Conservation (phyloP, 2,888 invertebrate genomes). For the Drosophila pseudotalamancana region DNA sequence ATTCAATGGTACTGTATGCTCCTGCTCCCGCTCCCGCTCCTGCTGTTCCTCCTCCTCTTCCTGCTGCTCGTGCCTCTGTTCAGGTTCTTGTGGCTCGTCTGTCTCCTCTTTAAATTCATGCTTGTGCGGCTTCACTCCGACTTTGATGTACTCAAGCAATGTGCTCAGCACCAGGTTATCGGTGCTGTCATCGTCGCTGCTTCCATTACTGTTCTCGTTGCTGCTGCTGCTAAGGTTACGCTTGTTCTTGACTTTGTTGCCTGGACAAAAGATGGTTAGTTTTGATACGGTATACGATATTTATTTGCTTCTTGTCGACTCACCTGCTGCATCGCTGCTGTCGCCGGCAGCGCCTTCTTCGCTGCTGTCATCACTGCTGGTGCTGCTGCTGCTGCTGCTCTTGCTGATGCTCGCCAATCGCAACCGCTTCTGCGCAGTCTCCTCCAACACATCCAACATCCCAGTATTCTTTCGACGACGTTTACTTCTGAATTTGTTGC, state of each 20-base stretch:
- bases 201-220: slow-evolving; percentile 27
- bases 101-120: slow-evolving; percentile 25
- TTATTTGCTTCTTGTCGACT: background rate
- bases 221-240: slow-evolving; percentile 12
- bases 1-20: background rate
- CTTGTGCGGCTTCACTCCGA: slow-evolving; percentile 50
- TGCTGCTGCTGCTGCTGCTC: slow-evolving; percentile 20
- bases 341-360: too few relatives aligned
- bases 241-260: background rate
- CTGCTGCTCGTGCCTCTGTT: too few relatives aligned
- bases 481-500: slow-evolving; percentile 14
- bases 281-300: background rate
- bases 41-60: background rate
- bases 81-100: slow-evolving; percentile 12
- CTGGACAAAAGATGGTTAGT: background rate
- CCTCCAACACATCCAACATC: background rate
- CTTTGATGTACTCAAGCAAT: slow-evolving; percentile 46
- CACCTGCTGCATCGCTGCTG: slow-evolving; percentile 25
- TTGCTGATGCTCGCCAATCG: slow-evolving; percentile 17
- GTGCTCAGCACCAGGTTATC: slow-evolving; percentile 56
- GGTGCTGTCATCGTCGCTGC: slow-evolving; percentile 55
- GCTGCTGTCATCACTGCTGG: slow-evolving; percentile 6
- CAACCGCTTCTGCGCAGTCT: background rate
- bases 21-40: background rate
- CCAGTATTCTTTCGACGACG: slow-evolving; percentile 40